These are phyloP conservation scores for Epizoanthus illoricatus DNA, from an alignment of 92 coral and sea anemone species.

Conservation along the genomic window DNA sequence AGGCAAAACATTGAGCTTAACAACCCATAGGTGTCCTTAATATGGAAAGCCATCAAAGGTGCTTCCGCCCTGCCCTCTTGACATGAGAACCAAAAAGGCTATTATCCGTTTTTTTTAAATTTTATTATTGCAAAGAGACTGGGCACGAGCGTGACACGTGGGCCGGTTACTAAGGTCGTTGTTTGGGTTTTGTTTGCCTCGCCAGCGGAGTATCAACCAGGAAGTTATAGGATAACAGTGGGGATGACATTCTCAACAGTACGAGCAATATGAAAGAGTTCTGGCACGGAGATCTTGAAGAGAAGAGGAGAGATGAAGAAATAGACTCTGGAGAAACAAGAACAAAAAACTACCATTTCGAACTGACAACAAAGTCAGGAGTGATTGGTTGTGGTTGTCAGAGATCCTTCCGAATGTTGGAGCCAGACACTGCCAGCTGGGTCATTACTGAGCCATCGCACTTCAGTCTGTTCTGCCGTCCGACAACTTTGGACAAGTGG, in stretches of 20 bases:
- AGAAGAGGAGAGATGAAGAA: not conserved
- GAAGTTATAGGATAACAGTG: not conserved
- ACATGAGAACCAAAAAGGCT: too few species aligned
- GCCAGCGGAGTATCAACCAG: not conserved
- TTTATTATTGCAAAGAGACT: too few species aligned
- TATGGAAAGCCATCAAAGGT: too few species aligned
- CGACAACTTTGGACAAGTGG: constrained; percentile 26
- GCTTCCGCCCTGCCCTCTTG: too few species aligned
- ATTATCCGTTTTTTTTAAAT: too few species aligned
- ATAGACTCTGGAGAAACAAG: not conserved
- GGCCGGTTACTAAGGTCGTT: too few species aligned
- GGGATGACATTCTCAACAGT: not conserved
- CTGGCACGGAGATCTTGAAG: constrained; percentile 15
- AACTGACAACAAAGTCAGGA: not conserved
- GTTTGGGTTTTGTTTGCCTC: not conserved
- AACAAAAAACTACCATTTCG: not conserved
- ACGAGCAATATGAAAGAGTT: constrained; percentile 15
- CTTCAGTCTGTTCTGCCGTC: constrained; percentile 14
- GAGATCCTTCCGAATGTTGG: not conserved
- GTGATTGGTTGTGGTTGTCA: not conserved
- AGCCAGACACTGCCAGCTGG: constrained; percentile 21
- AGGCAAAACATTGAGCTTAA: too few species aligned
- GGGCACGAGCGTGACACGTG: too few species aligned
- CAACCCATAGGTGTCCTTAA: too few species aligned
- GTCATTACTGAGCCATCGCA: not conserved